phyloP scores from a whole-genome alignment of 2,113 vertebrate genomes.

The Seriola rivoliana region DNA sequence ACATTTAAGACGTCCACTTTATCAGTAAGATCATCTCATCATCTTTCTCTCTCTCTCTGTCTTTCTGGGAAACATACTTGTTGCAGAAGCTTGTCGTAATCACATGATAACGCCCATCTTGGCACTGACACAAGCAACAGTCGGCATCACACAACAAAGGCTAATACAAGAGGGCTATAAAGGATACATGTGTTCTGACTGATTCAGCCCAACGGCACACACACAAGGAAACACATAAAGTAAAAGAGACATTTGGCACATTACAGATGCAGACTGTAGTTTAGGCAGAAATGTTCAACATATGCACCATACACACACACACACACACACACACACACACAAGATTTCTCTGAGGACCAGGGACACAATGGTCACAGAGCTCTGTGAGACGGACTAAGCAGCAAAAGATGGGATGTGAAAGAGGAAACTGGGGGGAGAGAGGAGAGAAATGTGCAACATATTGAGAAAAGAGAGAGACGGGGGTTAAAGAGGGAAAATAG shows the following conservation, averaged over 20 bases:
- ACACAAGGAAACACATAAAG: not conserved
- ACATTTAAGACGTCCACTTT: conserved; percentile 26
- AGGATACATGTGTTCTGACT: conserved; percentile 16
- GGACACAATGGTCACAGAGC: conserved; percentile 5
- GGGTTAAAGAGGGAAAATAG: conserved; percentile 25
- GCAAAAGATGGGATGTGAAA: conserved; percentile 33
- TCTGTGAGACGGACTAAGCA: conserved; percentile 18
- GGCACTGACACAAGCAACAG: conserved; percentile 9
- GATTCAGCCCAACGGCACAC: not conserved
- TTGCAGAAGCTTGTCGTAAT: conserved; percentile 33
- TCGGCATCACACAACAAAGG: conserved; percentile 3
- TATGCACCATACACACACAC: not conserved
- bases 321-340: not conserved
- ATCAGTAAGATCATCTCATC: conserved; percentile 7
- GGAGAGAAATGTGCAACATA: conserved; percentile 19
- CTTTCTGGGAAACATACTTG: conserved; percentile 3
- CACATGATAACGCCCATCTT: not conserved
- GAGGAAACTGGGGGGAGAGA: not conserved
- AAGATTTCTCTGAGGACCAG: conserved; percentile 16
- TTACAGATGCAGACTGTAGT: not conserved
- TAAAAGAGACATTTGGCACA: not conserved
- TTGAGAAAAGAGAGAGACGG: conserved; percentile 17
- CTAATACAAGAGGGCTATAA: conserved; percentile 8
- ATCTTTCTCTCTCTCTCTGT: not conserved
- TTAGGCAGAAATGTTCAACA: conserved; percentile 21